Evolutionary conservation across 2,888 invertebrate genomes (phyloP), one percentile per base, ranked within the genome.

Genomic region (Magallana nippona): DNA sequence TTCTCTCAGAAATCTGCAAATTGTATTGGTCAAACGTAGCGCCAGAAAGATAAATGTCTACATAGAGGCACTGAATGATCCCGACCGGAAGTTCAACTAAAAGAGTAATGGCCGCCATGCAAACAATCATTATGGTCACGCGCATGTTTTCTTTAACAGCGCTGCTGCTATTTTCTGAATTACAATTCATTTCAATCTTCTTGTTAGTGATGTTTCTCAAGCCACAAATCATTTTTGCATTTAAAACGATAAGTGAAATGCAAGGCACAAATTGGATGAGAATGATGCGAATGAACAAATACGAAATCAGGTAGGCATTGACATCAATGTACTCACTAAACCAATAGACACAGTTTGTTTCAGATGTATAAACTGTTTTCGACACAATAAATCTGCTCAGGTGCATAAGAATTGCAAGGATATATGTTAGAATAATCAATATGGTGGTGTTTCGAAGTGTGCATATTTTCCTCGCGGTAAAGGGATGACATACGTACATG

Each of bases 401-500:
- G 32, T 90, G 89, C 17, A 89, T 77, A 1, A 86, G 17, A 22
- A 87, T 57, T 0, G 89, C 86, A 10, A 83, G 32, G 2, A 83
- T 22, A 60, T 89, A 89, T n/a, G 87, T 86, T 0, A 83, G 58
- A 10, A 84, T 77, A 3, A 90, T 89, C 1, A 83, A 60, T 1
- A 84, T 80, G 10, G 88, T 80, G 11, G 88, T 89, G 56, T 88
- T 89, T 78, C 85, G 81, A n/a, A 88, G 81, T 2, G 89, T 90
- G 60, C 89, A 90, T 10, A 86, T 62, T 32, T 83, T 57, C 17
- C 88, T 63, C 27, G 88, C 88, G 3, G 84, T 85, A 71, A 89
- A 90, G 1, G 89, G 89, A 58, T 89, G 87, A 83, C 89, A 90
- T 17, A 90, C 89, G 77, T 89, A 90, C 77, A 88, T 77, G 58